Evolutionary conservation across 2,113 vertebrate genomes (phyloP).

Genomic region (Acanthochromis polyacanthus): DNA sequence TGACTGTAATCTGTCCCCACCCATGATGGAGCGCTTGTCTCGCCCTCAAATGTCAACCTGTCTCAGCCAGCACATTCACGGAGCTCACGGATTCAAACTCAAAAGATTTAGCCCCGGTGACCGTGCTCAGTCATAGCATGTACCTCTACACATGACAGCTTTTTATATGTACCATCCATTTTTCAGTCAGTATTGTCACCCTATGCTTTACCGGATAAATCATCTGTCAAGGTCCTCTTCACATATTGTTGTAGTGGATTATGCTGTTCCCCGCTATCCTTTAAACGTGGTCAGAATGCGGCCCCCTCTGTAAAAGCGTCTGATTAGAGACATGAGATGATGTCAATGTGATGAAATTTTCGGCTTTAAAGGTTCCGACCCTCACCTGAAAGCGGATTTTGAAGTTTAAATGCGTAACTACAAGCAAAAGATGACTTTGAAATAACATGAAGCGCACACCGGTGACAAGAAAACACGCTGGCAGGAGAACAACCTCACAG

Average conservation of each 20-base stretch:
- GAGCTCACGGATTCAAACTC: constrained; percentile 56
- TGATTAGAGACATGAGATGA: too few relatives aligned
- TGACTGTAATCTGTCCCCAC: constrained; percentile 84
- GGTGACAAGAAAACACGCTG: constrained; percentile 24
- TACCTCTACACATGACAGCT: constrained; percentile 25
- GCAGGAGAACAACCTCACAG: constrained; percentile 15
- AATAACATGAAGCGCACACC: constrained; percentile 8
- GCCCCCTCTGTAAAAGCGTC: too few relatives aligned
- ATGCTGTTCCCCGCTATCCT: too few relatives aligned
- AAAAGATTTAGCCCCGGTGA: constrained; percentile 54
- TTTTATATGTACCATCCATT: constrained; percentile 25
- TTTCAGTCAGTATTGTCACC: constrained; percentile 34
- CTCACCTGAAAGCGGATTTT: constrained; percentile 19
- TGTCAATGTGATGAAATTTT: neutral
- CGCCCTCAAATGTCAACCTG: constrained; percentile 85
- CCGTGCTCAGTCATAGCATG: constrained; percentile 47
- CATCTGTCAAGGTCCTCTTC: constrained; percentile 25
- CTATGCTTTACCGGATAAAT: neutral
- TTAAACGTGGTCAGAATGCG: too few relatives aligned
- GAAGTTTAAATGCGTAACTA: constrained; percentile 38
- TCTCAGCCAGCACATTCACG: constrained; percentile 66
- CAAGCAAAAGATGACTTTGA: constrained; percentile 29
- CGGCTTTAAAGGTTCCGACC: constrained; percentile 9
- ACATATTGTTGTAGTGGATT: neutral
- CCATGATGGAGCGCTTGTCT: constrained; percentile 81